Evolutionary conservation across 23 tunicate species (phyloP).

Genomic region (Phallusia fumigata): DNA sequence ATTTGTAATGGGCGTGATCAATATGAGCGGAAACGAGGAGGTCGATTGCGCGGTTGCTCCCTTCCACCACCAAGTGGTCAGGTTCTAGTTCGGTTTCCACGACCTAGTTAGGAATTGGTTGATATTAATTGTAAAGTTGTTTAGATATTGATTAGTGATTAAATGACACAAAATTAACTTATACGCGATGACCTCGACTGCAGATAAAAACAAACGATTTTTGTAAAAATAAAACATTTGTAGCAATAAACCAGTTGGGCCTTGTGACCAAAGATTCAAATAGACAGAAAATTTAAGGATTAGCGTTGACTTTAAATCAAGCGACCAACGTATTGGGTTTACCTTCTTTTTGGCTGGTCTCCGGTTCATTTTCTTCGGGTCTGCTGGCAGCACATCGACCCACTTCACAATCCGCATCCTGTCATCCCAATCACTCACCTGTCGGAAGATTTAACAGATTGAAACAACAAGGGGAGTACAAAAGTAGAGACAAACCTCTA

Average conservation of each 20-base stretch:
- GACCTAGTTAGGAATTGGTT: conserved; percentile 24
- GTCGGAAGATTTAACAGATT: background rate
- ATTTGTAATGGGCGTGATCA: conserved; percentile 67
- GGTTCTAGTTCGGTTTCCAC: conserved; percentile 88
- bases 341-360: conserved; percentile 84
- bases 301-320: too few species aligned
- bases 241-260: too few species aligned
- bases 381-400: conserved; percentile 55
- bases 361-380: conserved; percentile 24
- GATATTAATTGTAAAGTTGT: background rate
- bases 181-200: too few species aligned
- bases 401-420: conserved; percentile 85
- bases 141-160: too few species aligned
- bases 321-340: too few species aligned
- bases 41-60: conserved; percentile 44
- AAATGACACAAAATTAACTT: too few species aligned
- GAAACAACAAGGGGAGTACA: background rate
- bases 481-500: too few species aligned
- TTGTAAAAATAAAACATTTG: too few species aligned
- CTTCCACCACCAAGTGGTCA: conserved; percentile 62
- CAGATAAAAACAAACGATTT: too few species aligned
- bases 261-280: too few species aligned
- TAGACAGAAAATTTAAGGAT: too few species aligned
- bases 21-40: conserved; percentile 63
- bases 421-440: conserved; percentile 97